phyloP scores from a whole-genome alignment of 2,113 vertebrate species.

The Manacus vitellinus region DNA sequence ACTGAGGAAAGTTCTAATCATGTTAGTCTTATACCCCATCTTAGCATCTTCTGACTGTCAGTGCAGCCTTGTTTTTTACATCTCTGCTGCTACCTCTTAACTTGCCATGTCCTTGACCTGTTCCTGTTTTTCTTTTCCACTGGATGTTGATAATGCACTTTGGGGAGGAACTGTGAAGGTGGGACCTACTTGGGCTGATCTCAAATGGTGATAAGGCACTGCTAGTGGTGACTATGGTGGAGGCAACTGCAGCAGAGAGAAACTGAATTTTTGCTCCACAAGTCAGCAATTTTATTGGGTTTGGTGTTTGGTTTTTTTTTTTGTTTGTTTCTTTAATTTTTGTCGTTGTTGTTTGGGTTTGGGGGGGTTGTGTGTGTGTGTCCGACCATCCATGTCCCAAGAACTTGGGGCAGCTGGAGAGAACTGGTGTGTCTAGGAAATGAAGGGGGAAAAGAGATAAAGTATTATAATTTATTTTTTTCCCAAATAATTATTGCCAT shows the following conservation, averaged over 20 bases:
- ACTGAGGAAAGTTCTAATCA: not conserved
- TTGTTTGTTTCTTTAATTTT: not conserved
- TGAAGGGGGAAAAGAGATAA: not conserved
- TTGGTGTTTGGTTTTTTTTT: not conserved
- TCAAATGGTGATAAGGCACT: not conserved
- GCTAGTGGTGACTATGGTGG: not conserved
- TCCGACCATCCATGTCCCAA: not conserved
- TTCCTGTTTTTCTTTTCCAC: not conserved
- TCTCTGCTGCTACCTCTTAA: not conserved
- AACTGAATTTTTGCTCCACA: not conserved
- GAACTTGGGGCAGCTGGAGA: not conserved
- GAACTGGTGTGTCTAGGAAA: not conserved
- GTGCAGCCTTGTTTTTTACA: not conserved
- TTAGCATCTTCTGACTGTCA: not conserved
- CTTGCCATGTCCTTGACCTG: not conserved
- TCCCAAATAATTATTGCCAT: not conserved
- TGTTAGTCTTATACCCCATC: fast-evolving
- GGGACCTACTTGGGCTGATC: not conserved
- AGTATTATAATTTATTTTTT: not conserved
- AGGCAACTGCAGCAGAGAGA: not conserved
- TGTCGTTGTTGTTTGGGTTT: not conserved
- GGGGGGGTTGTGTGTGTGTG: not conserved
- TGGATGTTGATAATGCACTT: not conserved
- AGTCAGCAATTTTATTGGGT: fast-evolving
- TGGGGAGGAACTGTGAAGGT: fast-evolving